Evolutionary conservation across 2,113 vertebrate genomes (phyloP).

Genomic region (Elephantulus edwardii): DNA sequence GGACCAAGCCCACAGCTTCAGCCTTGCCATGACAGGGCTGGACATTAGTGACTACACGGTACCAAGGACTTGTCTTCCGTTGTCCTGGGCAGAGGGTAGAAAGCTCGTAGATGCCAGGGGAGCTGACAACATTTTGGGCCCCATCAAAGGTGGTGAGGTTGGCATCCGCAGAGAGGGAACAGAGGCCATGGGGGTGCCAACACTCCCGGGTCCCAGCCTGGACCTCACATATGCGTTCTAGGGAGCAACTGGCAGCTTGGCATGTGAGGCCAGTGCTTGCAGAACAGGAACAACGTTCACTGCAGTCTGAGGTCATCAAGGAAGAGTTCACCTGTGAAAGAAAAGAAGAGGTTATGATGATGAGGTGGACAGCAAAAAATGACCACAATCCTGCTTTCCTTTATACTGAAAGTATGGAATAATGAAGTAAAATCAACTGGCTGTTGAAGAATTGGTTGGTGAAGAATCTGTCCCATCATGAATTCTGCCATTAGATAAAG

Average conservation of each 20-base stretch:
- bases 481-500: background rate
- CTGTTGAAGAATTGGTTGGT: background rate
- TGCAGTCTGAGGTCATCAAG: conserved; percentile 64
- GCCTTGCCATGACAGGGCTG: background rate
- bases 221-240: conserved; percentile 48
- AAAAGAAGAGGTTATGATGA: background rate
- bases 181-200: conserved; percentile 44
- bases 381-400: background rate
- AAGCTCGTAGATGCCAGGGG: conserved; percentile 71
- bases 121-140: background rate
- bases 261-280: conserved; percentile 18
- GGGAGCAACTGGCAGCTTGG: conserved; percentile 36
- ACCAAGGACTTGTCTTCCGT: conserved; percentile 56
- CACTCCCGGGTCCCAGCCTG: conserved; percentile 64
- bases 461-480: background rate
- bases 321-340: conserved; percentile 69
- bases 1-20: background rate
- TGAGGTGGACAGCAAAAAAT: background rate
- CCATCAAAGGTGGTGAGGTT: conserved; percentile 77
- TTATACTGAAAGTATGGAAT: background rate
- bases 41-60: conserved; percentile 75
- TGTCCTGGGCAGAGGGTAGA: conserved; percentile 60
- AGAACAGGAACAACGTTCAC: conserved; percentile 68
- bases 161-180: conserved; percentile 48
- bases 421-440: background rate